A percentile compares a stretch with the other conserved stretches of the same genome.
Conservation (phyloP, 2,888 invertebrate species). For the Caenorhabditis panamensis region DNA sequence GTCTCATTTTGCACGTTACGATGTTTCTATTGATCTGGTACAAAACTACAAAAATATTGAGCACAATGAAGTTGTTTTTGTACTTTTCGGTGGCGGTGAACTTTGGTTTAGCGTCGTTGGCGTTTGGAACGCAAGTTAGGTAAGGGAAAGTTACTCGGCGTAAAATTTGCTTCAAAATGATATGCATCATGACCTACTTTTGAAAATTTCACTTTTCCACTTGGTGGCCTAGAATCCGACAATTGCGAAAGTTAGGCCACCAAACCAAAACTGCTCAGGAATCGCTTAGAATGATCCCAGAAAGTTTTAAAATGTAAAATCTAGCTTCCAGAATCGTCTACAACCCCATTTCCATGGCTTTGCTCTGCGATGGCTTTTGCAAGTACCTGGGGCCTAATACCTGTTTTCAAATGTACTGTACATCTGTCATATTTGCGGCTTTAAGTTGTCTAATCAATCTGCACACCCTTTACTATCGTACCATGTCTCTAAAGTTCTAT, state of each 20-base stretch:
- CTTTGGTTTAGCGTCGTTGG: constrained; percentile 19
- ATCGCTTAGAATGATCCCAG: too few species aligned
- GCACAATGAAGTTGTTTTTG: constrained; percentile 10
- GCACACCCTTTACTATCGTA: constrained; percentile 18
- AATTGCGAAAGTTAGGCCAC: constrained; percentile 2
- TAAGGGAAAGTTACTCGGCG: too few species aligned
- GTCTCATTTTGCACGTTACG: too few species aligned
- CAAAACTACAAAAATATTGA: too few species aligned
- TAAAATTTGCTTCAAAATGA: too few species aligned
- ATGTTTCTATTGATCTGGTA: too few species aligned
- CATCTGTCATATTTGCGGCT: constrained; percentile 1
- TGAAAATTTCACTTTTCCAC: not conserved
- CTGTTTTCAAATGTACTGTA: constrained; percentile 37
- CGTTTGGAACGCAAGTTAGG: constrained; percentile 9
- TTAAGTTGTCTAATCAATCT: constrained; percentile 1
- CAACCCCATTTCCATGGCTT: constrained; percentile 34
- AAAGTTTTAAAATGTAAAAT: not conserved
- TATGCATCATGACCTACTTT: too few species aligned
- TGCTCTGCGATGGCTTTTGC: constrained; percentile 41
- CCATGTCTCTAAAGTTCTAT: constrained; percentile 1
- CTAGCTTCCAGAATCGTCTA: constrained; percentile 40
- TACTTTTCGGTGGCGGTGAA: constrained; percentile 14
- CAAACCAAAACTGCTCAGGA: not conserved
- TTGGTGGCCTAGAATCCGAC: constrained; percentile 2
- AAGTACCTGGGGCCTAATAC: constrained; percentile 14